Percentiles rank a stretch among this genome's conserved stretches.
Evolutionary conservation across 2,797 vertebrate species (phyloP).

Genomic region (Triplophysa bombifrons): DNA sequence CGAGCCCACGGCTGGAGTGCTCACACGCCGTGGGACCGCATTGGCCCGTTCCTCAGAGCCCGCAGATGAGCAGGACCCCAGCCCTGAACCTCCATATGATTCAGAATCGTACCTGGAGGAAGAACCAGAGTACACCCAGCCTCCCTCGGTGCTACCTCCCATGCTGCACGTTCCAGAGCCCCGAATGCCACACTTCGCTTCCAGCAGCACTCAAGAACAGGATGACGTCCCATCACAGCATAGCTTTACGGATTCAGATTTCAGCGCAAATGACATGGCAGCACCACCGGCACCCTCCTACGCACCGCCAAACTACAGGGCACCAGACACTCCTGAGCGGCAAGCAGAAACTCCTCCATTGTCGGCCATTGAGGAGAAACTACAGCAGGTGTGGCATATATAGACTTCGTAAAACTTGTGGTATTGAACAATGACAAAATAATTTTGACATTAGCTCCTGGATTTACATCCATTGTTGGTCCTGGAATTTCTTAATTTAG

Average conservation of each 20-base stretch:
- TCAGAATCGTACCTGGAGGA: constrained; percentile 30
- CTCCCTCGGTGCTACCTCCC: constrained; percentile 65
- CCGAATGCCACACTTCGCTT: background rate
- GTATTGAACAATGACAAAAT: background rate
- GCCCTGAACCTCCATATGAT: constrained; percentile 12
- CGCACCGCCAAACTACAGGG: constrained; percentile 71
- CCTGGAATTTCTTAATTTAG: too few relatives aligned
- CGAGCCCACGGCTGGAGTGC: constrained; percentile 67
- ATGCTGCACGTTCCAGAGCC: constrained; percentile 69
- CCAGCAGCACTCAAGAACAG: constrained; percentile 50
- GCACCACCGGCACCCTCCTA: constrained; percentile 64
- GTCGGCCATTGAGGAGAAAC: constrained; percentile 72
- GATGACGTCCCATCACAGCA: constrained; percentile 58
- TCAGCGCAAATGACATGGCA: constrained; percentile 40
- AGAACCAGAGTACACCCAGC: constrained; percentile 45
- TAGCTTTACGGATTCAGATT: constrained; percentile 67
- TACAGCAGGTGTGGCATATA: constrained; percentile 69
- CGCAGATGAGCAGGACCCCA: constrained; percentile 49
- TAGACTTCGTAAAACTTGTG: background rate
- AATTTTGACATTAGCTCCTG: too few relatives aligned
- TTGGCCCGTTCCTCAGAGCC: constrained; percentile 89
- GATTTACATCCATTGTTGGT: too few relatives aligned
- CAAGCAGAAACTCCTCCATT: constrained; percentile 63
- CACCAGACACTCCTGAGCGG: constrained; percentile 73
- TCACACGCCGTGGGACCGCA: constrained; percentile 66